Conservation (phyloP, 2,113 vertebrate genomes). For the Sigmodon hispidus region DNA sequence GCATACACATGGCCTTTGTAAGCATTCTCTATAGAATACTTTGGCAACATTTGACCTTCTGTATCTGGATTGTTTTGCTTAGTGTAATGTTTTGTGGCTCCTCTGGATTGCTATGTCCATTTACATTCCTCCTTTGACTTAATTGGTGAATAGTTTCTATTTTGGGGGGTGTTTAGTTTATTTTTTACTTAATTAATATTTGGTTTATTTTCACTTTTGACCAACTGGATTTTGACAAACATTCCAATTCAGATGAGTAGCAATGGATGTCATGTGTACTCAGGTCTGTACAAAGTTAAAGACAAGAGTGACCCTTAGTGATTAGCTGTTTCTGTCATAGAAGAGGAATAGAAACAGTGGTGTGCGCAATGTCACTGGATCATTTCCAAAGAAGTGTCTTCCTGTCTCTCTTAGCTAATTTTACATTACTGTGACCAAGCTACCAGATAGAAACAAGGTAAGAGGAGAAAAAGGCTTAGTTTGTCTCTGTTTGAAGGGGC, state of each 20-base stretch:
- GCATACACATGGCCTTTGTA: not conserved
- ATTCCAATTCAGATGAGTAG: not conserved
- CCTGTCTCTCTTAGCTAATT: not conserved
- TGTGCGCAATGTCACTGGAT: not conserved
- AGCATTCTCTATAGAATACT: not conserved
- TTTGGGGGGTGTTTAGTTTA: not conserved
- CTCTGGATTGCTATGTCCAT: not conserved
- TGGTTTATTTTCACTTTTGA: not conserved
- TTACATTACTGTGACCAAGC: not conserved
- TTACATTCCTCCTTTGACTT: not conserved
- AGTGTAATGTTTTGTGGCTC: not conserved
- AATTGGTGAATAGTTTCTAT: not conserved
- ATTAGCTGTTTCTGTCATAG: not conserved
- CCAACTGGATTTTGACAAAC: not conserved
- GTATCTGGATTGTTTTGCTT: not conserved
- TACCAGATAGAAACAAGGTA: not conserved
- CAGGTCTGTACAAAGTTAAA: not conserved
- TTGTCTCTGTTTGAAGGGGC: not conserved
- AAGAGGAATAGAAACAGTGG: not conserved
- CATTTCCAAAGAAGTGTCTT: not conserved
- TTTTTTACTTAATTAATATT: not conserved
- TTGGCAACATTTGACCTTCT: not conserved
- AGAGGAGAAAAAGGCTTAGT: not conserved
- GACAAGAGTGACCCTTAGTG: not conserved
- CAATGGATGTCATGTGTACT: not conserved